Conservation (phyloP, 1,140 invertebrate genomes). For the Gonatopus flavifemur region DNA sequence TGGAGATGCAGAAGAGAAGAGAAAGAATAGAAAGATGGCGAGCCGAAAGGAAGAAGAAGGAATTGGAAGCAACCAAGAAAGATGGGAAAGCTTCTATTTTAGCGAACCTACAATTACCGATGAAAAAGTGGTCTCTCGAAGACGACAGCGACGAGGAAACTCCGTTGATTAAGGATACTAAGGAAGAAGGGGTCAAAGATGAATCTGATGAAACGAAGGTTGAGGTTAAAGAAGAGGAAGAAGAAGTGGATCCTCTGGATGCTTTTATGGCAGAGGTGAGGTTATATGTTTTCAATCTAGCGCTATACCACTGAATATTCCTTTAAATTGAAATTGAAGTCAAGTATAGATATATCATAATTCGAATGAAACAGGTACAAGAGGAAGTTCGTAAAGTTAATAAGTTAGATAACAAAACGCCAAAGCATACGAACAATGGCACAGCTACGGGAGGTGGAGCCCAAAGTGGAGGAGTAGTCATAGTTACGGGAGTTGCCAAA, state of each 20-base stretch:
- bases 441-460: constrained; percentile 42
- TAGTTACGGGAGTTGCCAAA: constrained; percentile 90
- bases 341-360: neutral
- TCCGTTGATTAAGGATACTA: constrained; percentile 54
- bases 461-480: constrained; percentile 65
- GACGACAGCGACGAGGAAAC: constrained; percentile 80
- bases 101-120: constrained; percentile 62
- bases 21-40: constrained; percentile 66
- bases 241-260: constrained; percentile 94
- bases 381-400: constrained; percentile 91
- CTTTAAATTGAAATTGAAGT: neutral
- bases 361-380: constrained; percentile 62
- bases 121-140: constrained; percentile 91
- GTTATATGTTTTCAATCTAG: constrained; percentile 26
- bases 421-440: constrained; percentile 50
- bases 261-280: constrained; percentile 89
- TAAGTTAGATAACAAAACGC: constrained; percentile 67
- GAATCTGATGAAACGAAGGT: constrained; percentile 60
- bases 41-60: constrained; percentile 76
- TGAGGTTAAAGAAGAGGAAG: constrained; percentile 60
- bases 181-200: constrained; percentile 62
- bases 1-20: constrained; percentile 94
- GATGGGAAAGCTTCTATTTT: constrained; percentile 66
- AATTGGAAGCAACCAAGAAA: constrained; percentile 76
- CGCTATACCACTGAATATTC: too few relatives aligned